Evolutionary conservation across 2,888 invertebrate genomes (phyloP), one percentile per base, ranked within the genome.

Genomic region (Cerastis leucographa): DNA sequence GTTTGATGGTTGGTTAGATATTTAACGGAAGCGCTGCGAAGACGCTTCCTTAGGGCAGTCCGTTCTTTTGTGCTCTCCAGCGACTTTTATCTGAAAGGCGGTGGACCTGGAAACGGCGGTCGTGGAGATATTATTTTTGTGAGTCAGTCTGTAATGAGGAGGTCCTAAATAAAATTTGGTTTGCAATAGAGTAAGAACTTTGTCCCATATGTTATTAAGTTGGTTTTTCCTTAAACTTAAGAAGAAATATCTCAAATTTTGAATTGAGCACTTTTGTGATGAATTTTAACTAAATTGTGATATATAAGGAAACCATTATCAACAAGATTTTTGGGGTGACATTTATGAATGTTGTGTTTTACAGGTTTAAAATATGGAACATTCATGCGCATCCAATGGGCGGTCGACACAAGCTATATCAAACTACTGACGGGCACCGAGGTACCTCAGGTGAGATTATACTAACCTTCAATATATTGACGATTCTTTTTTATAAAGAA

Each of bases 351-450:
- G 1, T 68, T 29, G 12, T 70, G 12, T 76, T 71, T 62, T 91
- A 87, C 80, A 96, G 96, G 92, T 51, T 22, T 71, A 0, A 82
- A 90, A 0, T 96, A 96, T 84, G 89, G 93, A 4, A 90, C 93
- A 0, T 97, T 97, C 87, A 93, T 97, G 86, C 93, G 94, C 0
- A 86, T 98, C 0, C 97, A 98, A 90, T 95, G 97, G 93, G 96
- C 97, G 0, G 92, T 98, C 54, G 97, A 98, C 89, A 95, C 95
- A 1, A 95, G 97, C 42, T 98, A 95, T 88, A 94, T 97, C 64
- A 93, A 96, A 59, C 79, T 88, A 3, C 87, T 76, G 25, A 71
- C 92, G 0, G 91, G 91, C 0, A 76, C 74, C 0, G 80, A 88
- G 5, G 73, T 93, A 4, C 72, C 83, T 17, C 90, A 91, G 91